Percentiles rank a stretch among this genome's conserved stretches.
Evolutionary conservation across 2,888 invertebrate genomes (phyloP).

Genomic region (Marasmarcha lunaedactyla): DNA sequence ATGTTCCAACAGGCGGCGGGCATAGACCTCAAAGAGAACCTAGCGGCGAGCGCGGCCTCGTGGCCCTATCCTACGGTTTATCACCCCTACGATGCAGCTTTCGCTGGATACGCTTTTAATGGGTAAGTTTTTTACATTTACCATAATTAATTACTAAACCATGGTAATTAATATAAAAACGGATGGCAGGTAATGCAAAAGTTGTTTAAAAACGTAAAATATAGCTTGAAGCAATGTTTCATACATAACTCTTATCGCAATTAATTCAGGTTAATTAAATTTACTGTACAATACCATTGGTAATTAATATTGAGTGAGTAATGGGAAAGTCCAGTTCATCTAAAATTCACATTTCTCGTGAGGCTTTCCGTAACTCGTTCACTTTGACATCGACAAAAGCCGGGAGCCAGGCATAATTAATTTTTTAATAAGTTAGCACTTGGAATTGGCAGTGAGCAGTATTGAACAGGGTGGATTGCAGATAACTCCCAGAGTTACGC

Average conservation of each 20-base stretch:
- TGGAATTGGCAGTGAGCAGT: slow-evolving; percentile 12
- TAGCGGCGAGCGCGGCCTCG: slow-evolving; percentile 83
- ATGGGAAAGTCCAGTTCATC: slow-evolving; percentile 14
- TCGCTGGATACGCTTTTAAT: slow-evolving; percentile 94
- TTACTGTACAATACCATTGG: no score
- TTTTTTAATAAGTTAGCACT: slow-evolving; percentile 25
- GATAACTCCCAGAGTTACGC: slow-evolving; percentile 22
- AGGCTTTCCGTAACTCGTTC: slow-evolving; percentile 7
- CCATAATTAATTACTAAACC: background rate
- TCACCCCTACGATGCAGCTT: slow-evolving; percentile 93
- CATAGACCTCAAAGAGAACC: slow-evolving; percentile 89
- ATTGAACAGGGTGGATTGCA: slow-evolving; percentile 12
- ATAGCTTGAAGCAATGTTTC: no score
- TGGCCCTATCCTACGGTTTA: slow-evolving; percentile 94
- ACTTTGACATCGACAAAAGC: slow-evolving; percentile 16
- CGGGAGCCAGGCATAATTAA: slow-evolving; percentile 28
- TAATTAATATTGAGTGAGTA: no score
- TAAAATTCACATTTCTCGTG: slow-evolving; percentile 18
- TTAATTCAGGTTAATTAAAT: no score
- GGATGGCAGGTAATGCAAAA: background rate
- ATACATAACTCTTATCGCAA: no score
- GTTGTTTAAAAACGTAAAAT: slow-evolving; percentile 10
- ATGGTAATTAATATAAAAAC: background rate
- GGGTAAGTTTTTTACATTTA: slow-evolving; percentile 75
- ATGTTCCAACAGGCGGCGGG: slow-evolving; percentile 77